Conservation (phyloP, 2,797 vertebrate genomes). For the Xenopus petersii region DNA sequence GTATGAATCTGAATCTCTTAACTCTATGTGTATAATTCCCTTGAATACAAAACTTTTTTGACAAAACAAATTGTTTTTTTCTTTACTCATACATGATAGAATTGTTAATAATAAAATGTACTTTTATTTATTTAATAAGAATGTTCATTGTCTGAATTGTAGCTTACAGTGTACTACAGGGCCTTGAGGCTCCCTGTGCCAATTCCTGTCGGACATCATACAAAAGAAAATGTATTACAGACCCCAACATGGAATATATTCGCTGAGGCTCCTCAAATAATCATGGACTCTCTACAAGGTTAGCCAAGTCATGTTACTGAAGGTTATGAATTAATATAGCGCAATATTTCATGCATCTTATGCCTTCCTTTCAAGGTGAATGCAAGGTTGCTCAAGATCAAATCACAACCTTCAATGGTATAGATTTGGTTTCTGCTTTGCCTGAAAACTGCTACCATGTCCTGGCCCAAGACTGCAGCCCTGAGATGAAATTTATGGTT, state of each 20-base stretch:
- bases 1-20: no score
- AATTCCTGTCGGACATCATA: constrained; percentile 35
- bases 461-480: constrained; percentile 76
- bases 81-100: no score
- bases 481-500: constrained; percentile 76
- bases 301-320: not conserved
- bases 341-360: not conserved
- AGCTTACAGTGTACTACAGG: constrained; percentile 51
- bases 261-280: constrained; percentile 35
- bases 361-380: constrained; percentile 51
- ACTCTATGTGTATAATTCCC: no score
- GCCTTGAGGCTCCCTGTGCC: constrained; percentile 51
- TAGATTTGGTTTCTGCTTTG: constrained; percentile 60
- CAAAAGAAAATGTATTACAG: not conserved
- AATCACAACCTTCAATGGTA: constrained; percentile 66
- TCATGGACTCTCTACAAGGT: constrained; percentile 29
- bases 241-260: constrained; percentile 44
- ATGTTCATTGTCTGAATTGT: constrained; percentile 16
- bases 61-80: no score
- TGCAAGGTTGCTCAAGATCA: constrained; percentile 55
- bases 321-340: not conserved
- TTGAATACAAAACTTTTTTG: no score
- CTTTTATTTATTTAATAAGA: no score
- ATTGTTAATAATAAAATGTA: no score
- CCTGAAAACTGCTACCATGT: constrained; percentile 73